Percentiles rank a stretch among this genome's conserved stretches.
Conservation (phyloP, 2,888 invertebrate genomes). For the Cinara cedri region DNA sequence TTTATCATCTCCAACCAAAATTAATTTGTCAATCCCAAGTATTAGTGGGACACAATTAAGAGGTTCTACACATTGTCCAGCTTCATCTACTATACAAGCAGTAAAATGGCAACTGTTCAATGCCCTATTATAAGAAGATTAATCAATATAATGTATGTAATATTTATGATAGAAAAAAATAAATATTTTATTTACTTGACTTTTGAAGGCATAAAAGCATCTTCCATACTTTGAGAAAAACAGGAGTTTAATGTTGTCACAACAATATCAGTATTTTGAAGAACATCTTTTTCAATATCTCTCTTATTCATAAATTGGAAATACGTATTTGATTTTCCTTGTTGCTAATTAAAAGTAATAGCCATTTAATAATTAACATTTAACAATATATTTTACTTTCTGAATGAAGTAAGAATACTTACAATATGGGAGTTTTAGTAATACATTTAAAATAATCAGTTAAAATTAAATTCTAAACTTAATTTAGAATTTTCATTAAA, state of each 20-base stretch:
- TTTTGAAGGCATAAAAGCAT: slow-evolving; percentile 62
- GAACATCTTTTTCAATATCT: slow-evolving; percentile 62
- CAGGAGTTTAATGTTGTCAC: slow-evolving; percentile 73
- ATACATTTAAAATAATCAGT: too few relatives aligned
- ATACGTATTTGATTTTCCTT: slow-evolving; percentile 34
- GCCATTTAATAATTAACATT: background rate
- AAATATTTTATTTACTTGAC: slow-evolving; percentile 27
- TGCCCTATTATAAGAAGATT: slow-evolving; percentile 54
- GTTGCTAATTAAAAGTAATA: slow-evolving; percentile 31
- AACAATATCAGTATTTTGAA: slow-evolving; percentile 72
- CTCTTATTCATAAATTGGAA: slow-evolving; percentile 58
- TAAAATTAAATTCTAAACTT: too few relatives aligned
- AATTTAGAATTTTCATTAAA: too few relatives aligned
- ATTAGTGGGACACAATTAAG: slow-evolving; percentile 81
- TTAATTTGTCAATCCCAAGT: slow-evolving; percentile 75
- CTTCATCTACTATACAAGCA: slow-evolving; percentile 82
- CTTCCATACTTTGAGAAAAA: slow-evolving; percentile 63
- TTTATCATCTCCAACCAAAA: slow-evolving; percentile 86
- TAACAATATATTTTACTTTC: too few relatives aligned
- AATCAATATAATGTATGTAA: background rate
- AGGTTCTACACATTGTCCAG: slow-evolving; percentile 84
- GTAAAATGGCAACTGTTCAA: slow-evolving; percentile 56
- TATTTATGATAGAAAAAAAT: background rate
- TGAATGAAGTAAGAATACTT: too few relatives aligned
- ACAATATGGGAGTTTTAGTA: too few relatives aligned